Evolutionary conservation across 2,113 vertebrate species (phyloP), one percentile per base, ranked within the genome.

Genomic region (Pica pica): DNA sequence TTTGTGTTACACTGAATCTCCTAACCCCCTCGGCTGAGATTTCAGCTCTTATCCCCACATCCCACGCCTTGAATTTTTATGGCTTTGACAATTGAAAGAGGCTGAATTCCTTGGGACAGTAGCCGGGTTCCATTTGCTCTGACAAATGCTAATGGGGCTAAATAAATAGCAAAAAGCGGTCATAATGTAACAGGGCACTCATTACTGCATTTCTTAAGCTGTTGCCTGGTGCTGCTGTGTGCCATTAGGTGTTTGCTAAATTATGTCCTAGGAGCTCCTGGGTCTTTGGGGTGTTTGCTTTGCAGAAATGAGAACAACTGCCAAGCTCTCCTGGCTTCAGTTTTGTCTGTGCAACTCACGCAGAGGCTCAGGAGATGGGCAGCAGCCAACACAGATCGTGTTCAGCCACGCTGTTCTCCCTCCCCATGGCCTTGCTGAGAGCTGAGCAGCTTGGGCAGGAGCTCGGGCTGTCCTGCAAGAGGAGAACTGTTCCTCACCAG

Each of bases 331-430:
- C 83, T 63, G 78, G 26, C 79, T 86, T 42, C 0, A 0, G 16
- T 42, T 95, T 27, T 88, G 55, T 67, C 87, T 1, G 0, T 16
- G 10, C 57, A 49, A 6, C 42, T 50, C 65, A 9, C 0, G 0
- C 0, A 0, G 80, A 59, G 33, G 44, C 52, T 55, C 2, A 0
- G 42, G 47, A 70, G 71, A 31, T 0, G 0, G 33, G 69, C 50
- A 77, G 61, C 69, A 61, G 84, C 61, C 63, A 56, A 9, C 20
- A 15, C 61, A 30, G 75, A 22, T 27, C 10, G 0, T 2, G 1
- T 11, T 68, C 47, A 50, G 59, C 50, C 53, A 11, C 0, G 1
- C 21, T 39, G 5, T 14, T 76, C 50, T 67, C 33, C 69, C 70
- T 73, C 49, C 41, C 81, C 4, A 1, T 0, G 0, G 35, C 53